These are phyloP conservation scores for Phlogophora meticulosa DNA, from an alignment of 2,888 invertebrate genomes.

Conservation along the genomic window DNA sequence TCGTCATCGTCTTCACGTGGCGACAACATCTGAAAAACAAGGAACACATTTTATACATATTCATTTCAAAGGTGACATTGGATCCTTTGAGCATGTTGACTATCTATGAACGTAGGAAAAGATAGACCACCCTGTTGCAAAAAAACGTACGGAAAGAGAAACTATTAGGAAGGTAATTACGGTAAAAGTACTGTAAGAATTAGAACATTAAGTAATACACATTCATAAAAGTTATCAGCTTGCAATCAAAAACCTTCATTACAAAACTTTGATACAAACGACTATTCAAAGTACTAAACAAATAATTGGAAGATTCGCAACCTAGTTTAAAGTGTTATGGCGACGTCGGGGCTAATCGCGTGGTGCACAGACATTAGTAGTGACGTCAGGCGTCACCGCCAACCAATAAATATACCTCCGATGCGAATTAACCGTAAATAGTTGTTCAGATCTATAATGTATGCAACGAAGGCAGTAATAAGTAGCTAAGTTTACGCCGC, in stretches of 20 bases:
- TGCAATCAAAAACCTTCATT: constrained; percentile 42
- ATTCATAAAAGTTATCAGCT: constrained; percentile 15
- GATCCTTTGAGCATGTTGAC: background rate
- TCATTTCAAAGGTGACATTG: background rate
- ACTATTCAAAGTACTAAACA: constrained; percentile 60
- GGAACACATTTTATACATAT: background rate
- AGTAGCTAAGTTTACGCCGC: constrained; percentile 62
- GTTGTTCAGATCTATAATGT: constrained; percentile 74
- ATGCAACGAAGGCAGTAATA: constrained; percentile 64
- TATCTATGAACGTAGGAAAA: background rate
- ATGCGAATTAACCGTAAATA: constrained; percentile 82
- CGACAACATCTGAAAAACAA: constrained; percentile 88
- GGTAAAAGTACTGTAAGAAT: background rate
- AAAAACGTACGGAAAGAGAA: background rate
- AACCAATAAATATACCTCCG: constrained; percentile 81
- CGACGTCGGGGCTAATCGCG: constrained; percentile 83
- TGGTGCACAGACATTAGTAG: constrained; percentile 81
- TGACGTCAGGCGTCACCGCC: constrained; percentile 80
- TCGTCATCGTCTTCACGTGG: constrained; percentile 93
- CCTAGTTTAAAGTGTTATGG: constrained; percentile 67
- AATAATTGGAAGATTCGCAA: constrained; percentile 63
- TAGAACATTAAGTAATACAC: background rate
- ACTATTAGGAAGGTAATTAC: background rate
- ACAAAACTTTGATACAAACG: constrained; percentile 53
- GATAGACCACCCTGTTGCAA: no score